A percentile compares a stretch with the other conserved stretches of the same genome.
Conservation (phyloP, 2,888 invertebrate species). For the Gonocerus acuteangulatus region DNA sequence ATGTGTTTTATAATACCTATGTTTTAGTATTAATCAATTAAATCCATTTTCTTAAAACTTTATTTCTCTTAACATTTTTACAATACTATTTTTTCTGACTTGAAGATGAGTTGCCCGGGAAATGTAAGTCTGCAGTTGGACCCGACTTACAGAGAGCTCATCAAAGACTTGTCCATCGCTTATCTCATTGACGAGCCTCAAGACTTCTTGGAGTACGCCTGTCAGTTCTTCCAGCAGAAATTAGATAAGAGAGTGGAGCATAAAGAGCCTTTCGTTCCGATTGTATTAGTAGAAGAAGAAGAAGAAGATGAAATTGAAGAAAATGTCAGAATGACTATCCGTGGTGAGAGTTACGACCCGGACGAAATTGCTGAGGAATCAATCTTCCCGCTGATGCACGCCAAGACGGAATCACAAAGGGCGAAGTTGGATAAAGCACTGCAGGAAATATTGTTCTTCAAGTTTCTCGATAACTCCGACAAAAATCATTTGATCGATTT, state of each 20-base stretch:
- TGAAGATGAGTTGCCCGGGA: neutral
- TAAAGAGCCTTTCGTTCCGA: too few species aligned
- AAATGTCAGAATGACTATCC: too few species aligned
- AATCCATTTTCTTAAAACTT: too few species aligned
- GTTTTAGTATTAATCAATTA: too few species aligned
- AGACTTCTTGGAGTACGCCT: neutral
- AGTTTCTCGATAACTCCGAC: neutral
- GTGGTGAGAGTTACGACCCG: neutral
- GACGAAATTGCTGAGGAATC: neutral
- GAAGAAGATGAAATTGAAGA: too few species aligned
- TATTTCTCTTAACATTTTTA: too few species aligned
- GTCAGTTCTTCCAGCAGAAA: neutral
- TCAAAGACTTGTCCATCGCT: too few species aligned
- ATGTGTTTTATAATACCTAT: too few species aligned
- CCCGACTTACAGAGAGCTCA: neutral
- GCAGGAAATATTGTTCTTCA: neutral
- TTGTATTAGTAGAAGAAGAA: too few species aligned
- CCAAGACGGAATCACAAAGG: too few species aligned
- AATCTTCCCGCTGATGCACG: neutral
- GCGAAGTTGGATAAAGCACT: neutral
- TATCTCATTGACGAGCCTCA: neutral
- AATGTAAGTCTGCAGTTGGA: neutral
- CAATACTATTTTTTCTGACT: too few species aligned
- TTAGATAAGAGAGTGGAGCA: neutral
- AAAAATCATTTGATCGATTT: slow-evolving; percentile 74